Conservation (phyloP, 1,140 invertebrate species). For the Bombus vancouverensis region DNA sequence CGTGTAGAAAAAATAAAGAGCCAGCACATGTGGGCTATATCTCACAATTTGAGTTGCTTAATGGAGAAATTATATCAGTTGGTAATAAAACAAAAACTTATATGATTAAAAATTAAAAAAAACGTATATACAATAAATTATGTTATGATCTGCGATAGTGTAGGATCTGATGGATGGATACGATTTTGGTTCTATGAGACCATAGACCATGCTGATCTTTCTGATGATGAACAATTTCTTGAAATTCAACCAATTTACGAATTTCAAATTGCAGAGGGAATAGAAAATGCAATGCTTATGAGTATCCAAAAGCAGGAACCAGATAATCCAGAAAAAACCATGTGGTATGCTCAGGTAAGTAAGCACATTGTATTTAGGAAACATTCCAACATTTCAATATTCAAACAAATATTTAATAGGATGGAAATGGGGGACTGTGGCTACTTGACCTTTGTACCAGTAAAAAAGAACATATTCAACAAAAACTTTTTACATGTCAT, state of each 20-base stretch:
- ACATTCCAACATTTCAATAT: background rate
- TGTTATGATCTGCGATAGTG: constrained; percentile 39
- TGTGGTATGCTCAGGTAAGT: constrained; percentile 91
- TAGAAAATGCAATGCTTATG: constrained; percentile 80
- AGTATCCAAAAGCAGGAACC: constrained; percentile 83
- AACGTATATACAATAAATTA: background rate
- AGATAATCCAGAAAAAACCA: constrained; percentile 78
- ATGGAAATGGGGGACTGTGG: constrained; percentile 93
- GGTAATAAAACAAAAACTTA: constrained; percentile 71
- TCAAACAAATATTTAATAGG: constrained; percentile 80
- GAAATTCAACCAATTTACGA: constrained; percentile 93
- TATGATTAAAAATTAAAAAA: background rate
- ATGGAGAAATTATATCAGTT: constrained; percentile 85
- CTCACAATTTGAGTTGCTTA: constrained; percentile 87
- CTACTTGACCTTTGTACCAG: constrained; percentile 88
- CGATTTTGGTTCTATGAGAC: constrained; percentile 94
- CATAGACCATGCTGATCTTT: constrained; percentile 90
- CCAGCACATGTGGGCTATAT: constrained; percentile 89
- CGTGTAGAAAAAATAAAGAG: constrained; percentile 86
- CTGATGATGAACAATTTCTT: constrained; percentile 89
- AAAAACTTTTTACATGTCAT: constrained; percentile 88
- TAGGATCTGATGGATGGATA: constrained; percentile 91
- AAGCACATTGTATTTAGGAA: constrained; percentile 60
- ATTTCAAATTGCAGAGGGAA: constrained; percentile 82
- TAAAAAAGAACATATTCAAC: constrained; percentile 81